phyloP scores from a whole-genome alignment of 2,888 invertebrate species.

The Tethea ocularis region DNA sequence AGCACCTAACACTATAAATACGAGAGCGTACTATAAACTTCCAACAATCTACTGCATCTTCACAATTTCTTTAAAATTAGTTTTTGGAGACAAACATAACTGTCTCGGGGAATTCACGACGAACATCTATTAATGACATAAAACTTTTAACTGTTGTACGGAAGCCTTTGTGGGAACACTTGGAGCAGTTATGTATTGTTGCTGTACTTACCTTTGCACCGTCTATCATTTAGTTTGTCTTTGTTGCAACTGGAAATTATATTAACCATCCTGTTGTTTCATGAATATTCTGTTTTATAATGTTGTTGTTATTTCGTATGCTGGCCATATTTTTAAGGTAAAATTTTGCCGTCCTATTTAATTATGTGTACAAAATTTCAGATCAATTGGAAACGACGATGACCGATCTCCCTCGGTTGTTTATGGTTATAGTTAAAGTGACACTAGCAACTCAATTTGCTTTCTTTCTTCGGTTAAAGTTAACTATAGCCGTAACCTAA shows the following conservation, averaged over 20 bases:
- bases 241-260: slow-evolving; percentile 1
- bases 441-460: too few relatives aligned
- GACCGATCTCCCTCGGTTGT: too few relatives aligned
- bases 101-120: slow-evolving; percentile 28
- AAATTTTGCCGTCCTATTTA: too few relatives aligned
- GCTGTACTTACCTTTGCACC: slow-evolving; percentile 20
- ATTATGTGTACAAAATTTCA: too few relatives aligned
- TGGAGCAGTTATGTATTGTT: slow-evolving; percentile 5
- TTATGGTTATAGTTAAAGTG: too few relatives aligned
- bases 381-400: too few relatives aligned
- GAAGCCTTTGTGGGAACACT: slow-evolving; percentile 5
- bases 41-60: not conserved
- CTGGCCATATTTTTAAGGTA: too few relatives aligned
- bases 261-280: too few relatives aligned
- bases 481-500: too few relatives aligned
- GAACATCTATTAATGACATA: slow-evolving; percentile 32
- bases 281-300: too few relatives aligned
- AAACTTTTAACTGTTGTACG: slow-evolving; percentile 31
- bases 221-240: slow-evolving; percentile 21
- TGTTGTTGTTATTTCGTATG: too few relatives aligned
- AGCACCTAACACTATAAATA: not conserved
- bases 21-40: not conserved
- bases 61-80: slow-evolving; percentile 1
- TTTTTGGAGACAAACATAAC: slow-evolving; percentile 25
- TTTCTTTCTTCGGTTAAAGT: too few relatives aligned